Evolutionary conservation across 2,113 vertebrate genomes (phyloP), one percentile per base, ranked within the genome.

Genomic region (Hiodon tergisus): DNA sequence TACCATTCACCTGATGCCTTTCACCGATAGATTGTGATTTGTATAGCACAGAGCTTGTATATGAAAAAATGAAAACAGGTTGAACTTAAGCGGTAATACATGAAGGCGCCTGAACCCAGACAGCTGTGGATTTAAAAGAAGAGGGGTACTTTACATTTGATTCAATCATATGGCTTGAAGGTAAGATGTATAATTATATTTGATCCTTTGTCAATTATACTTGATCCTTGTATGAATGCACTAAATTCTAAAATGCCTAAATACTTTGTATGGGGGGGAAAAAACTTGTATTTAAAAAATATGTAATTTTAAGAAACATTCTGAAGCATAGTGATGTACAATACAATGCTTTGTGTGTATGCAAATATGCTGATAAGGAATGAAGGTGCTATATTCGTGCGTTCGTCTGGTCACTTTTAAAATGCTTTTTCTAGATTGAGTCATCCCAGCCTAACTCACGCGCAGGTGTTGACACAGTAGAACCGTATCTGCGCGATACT

Each of bases 121-220:
- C 5, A 66, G 72, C 17, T 73, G 72, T 65, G 72, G 72, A 73
- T 65, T 54, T 73, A 63, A 65, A 62, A 65, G 52, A 73, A 73
- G 61, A 73, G 60, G 10, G 3, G 6, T 13, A 53, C 65, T 14
- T 14, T 7, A 13, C 8, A 54, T 4, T 53, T 16, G 5, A 47
- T 4, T 13, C 4, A 52, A 60, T 78, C 77, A 53, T 78, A 78
- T 78, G 77, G 73, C 72, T 75, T 78, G 77, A 78, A 78, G 77
- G 77, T 78, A 75, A 66, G 77, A 1, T 46, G 10, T 55, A 8
- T 17, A 50, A n/a, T 51, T 68, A 51, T 48, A 59, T 1, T 59
- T 14, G 58, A 6, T 11, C 6, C 55, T 57, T 6, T 31, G 31
- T 31, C 31, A 57, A 57, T 11, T 6, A 57, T 11, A 11, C 58